Evolutionary conservation across 2,113 vertebrate species (phyloP).

Genomic region (Ginglymostoma cirratum): DNA sequence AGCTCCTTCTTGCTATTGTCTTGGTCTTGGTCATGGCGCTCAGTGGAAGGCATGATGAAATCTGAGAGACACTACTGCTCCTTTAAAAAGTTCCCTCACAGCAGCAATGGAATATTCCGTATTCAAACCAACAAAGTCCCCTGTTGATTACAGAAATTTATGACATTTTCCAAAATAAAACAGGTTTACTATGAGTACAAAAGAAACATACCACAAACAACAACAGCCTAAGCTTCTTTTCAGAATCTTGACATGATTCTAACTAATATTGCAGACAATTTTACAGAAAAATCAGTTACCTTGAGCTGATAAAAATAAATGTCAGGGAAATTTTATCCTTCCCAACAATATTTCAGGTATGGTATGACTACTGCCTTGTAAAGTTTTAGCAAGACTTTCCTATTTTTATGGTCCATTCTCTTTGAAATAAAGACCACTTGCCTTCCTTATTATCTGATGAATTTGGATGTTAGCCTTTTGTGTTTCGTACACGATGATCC

Average conservation of each 20-base stretch:
- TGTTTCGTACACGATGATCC: too few relatives aligned
- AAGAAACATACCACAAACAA: background rate
- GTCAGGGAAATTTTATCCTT: background rate
- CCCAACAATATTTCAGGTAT: background rate
- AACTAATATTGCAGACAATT: background rate
- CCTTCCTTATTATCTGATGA: too few relatives aligned
- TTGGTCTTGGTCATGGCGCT: background rate
- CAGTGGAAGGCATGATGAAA: background rate
- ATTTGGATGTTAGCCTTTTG: too few relatives aligned
- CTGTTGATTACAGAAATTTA: background rate
- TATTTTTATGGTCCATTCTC: too few relatives aligned
- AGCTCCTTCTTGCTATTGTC: background rate
- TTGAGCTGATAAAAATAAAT: background rate
- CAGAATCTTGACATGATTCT: background rate
- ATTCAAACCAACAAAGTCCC: background rate
- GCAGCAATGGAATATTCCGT: background rate
- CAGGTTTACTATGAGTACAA: slow-evolving; percentile 15
- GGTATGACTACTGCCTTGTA: too few relatives aligned
- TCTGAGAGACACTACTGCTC: background rate
- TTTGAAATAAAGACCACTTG: too few relatives aligned
- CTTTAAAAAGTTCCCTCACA: background rate
- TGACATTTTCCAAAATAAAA: slow-evolving; percentile 19
- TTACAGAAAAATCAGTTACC: background rate
- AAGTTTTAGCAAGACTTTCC: too few relatives aligned
- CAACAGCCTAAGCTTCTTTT: background rate